Conservation (phyloP, 1,140 invertebrate genomes). For the Camponotus vicinus region DNA sequence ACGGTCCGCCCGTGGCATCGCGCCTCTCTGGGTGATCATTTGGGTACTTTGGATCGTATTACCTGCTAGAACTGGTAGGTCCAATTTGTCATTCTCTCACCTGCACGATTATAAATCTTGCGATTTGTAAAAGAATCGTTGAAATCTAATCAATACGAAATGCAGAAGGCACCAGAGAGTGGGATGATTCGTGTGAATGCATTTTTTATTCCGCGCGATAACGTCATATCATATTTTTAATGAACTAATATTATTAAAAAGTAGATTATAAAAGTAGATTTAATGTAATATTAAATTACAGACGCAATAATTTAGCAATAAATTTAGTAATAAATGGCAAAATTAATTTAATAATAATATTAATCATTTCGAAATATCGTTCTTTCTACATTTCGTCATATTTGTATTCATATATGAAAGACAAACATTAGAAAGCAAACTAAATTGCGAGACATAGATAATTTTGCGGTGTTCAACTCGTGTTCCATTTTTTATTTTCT, state of each 20-base stretch:
- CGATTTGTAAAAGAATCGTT: not conserved
- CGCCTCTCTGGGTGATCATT: constrained; percentile 19
- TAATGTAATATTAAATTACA: not conserved
- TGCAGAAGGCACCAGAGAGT: too few species aligned
- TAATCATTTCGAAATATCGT: not conserved
- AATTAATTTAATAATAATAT: not conserved
- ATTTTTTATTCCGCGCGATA: not conserved
- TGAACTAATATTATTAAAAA: not conserved
- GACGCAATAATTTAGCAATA: too few species aligned
- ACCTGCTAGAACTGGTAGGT: constrained; percentile 65
- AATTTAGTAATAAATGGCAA: not conserved
- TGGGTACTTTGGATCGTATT: constrained; percentile 54
- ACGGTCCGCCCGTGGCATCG: constrained; percentile 42
- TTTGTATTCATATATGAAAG: not conserved
- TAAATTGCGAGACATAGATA: not conserved
- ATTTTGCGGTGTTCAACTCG: constrained; percentile 26
- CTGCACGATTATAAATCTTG: not conserved
- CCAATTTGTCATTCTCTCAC: not conserved
- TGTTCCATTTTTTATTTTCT: constrained; percentile 16
- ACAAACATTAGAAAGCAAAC: not conserved
- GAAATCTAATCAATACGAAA: not conserved
- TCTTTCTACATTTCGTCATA: not conserved
- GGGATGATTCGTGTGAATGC: not conserved
- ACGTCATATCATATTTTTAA: not conserved
- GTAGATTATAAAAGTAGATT: too few species aligned